A percentile compares a stretch with the other conserved stretches of the same genome.
phyloP scores from a whole-genome alignment of 2,113 vertebrate genomes.

The Acanthochromis polyacanthus region DNA sequence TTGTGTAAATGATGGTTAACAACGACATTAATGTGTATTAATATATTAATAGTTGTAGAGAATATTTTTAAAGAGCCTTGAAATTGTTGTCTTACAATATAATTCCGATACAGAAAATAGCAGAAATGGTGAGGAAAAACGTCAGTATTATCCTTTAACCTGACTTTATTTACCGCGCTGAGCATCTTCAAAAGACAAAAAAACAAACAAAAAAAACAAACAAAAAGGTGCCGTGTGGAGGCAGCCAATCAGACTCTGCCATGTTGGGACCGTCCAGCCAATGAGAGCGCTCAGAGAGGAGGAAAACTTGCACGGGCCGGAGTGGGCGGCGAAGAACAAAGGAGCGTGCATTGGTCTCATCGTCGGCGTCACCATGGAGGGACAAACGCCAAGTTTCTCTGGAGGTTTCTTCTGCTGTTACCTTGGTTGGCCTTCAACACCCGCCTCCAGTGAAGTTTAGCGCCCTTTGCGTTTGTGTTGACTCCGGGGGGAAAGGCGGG shows the following conservation, averaged over 20 bases:
- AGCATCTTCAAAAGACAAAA: slow-evolving; percentile 47
- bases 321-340: slow-evolving; percentile 60
- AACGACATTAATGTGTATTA: too few species aligned
- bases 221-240: neutral
- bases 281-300: slow-evolving; percentile 65
- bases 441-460: neutral
- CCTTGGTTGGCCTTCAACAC: neutral
- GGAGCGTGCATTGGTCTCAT: slow-evolving; percentile 35
- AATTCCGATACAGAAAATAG: too few species aligned
- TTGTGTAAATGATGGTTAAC: too few species aligned
- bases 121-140: neutral
- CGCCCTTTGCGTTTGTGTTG: too few species aligned
- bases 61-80: too few species aligned
- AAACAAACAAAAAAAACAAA: too few species aligned
- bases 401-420: neutral
- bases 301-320: slow-evolving; percentile 66
- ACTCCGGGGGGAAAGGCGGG: neutral
- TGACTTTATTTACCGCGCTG: slow-evolving; percentile 48
- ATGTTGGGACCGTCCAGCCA: slow-evolving; percentile 84
- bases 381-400: slow-evolving; percentile 8
- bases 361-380: slow-evolving; percentile 34
- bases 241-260: slow-evolving; percentile 83
- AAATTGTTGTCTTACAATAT: too few species aligned
- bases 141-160: neutral
- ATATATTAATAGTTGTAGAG: too few species aligned